These are phyloP conservation scores for Nyctibius bracteatus DNA, from an alignment of 2,113 vertebrate genomes.

Conservation along the genomic window DNA sequence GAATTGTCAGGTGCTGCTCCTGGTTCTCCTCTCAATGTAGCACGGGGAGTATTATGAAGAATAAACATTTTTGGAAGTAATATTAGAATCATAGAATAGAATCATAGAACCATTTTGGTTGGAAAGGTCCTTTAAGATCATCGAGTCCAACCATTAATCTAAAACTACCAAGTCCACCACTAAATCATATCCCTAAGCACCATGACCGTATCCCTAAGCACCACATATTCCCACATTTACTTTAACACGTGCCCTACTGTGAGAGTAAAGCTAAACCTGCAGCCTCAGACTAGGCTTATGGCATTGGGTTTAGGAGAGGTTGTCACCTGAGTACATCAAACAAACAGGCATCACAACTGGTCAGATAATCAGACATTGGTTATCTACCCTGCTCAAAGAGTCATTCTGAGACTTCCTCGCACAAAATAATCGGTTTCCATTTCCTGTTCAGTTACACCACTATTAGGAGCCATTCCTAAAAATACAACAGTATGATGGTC, in stretches of 20 bases:
- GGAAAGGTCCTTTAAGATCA: too few relatives aligned
- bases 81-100: neutral
- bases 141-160: too few relatives aligned
- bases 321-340: accelerated
- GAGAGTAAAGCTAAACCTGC: neutral
- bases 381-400: neutral
- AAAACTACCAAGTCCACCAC: too few relatives aligned
- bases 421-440: neutral
- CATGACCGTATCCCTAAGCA: too few relatives aligned
- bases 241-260: too few relatives aligned
- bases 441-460: neutral
- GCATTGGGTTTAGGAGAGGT: neutral
- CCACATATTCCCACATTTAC: too few relatives aligned
- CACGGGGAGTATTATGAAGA: neutral
- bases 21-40: accelerated
- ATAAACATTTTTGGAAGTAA: neutral
- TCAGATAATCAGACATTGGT: accelerated
- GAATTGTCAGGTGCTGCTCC: neutral
- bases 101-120: too few relatives aligned
- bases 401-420: neutral
- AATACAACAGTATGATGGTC: neutral
- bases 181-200: too few relatives aligned
- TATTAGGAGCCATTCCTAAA: neutral
- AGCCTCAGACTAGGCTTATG: neutral
- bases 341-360: neutral